Base-by-base conservation (phyloP, 2,888 invertebrate genomes). In the Acanthococcus lagerstroemiae region DNA sequence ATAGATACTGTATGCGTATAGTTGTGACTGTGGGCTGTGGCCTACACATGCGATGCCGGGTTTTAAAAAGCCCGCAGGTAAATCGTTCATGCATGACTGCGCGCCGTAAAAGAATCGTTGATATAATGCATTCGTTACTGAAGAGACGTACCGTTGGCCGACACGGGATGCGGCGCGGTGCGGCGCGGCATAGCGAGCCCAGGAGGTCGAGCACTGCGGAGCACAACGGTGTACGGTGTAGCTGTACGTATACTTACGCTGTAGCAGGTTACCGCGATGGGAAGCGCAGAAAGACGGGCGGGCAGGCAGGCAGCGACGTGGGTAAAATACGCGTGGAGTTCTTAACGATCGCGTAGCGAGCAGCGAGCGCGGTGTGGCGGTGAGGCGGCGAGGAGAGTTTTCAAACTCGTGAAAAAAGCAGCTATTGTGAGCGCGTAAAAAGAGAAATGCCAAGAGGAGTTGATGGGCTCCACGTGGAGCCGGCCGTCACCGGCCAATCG, bases 31-130 rank as follows among this genome's bases (percentile, higher is more conserved):
- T n/a, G n/a, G n/a, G n/a, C 48, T 48, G 60, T 60, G 60, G 60
- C 60, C 60, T 60, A 60, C 50, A 60, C n/a, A n/a, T n/a, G n/a
- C 50, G 60, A 60, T 48, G 60, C 48, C 60, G 48, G 44, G 57
- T 57, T 57, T 56, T 21, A 55, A 55, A 60, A 60, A 46, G 48
- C 60, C 60, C 48, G 60, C 60, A 60, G 60, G 60, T 60, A 60
- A 60, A 60, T 60, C 48, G 60, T 60, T 60, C 60, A 60, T 60
- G 60, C 60, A 60, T 60, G 60, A 60, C 60, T 60, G 60, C 60
- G 25, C 60, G 48, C 60, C 48, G 60, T 60, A 48, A 60, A 57
- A 60, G 60, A 60, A 60, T 60, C 60, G 60, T 60, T 60, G 60
- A 60, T 60, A 60, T 60, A 60, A 60, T 60, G 48, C 60, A 60